These are phyloP conservation scores for Meganola albula DNA, from an alignment of 2,888 invertebrate species.

Conservation along the genomic window DNA sequence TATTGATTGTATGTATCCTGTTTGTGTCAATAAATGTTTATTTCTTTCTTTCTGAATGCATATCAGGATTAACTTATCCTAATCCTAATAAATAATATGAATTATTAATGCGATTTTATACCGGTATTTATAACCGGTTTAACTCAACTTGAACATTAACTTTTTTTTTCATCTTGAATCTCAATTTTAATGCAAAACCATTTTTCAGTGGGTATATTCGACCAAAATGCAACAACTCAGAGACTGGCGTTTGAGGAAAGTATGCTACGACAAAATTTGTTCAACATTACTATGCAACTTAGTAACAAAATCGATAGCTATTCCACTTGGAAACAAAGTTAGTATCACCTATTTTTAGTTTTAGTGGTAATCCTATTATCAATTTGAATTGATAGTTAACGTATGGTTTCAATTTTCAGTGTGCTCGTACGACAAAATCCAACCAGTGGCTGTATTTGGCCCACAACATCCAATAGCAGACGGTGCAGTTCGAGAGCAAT, in stretches of 20 bases:
- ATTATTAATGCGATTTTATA: no score
- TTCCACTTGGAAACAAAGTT: constrained; percentile 56
- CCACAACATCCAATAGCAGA: constrained; percentile 59
- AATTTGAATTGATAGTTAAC: no score
- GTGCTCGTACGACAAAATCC: constrained; percentile 42
- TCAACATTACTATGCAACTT: no score
- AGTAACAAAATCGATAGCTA: constrained; percentile 51
- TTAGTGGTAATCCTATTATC: no score
- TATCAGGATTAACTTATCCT: no score
- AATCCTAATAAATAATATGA: no score
- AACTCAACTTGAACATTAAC: no score
- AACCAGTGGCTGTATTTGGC: constrained; percentile 58
- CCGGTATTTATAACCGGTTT: no score
- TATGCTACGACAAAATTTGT: constrained; percentile 46
- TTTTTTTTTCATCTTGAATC: neutral
- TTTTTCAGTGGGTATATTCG: constrained; percentile 56
- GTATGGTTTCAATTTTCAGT: constrained; percentile 40
- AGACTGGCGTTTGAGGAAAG: constrained; percentile 57
- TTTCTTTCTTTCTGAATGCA: no score
- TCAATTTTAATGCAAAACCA: neutral
- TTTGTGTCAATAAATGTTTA: no score
- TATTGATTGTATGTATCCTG: no score
- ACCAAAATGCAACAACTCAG: constrained; percentile 35
- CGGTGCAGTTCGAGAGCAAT: constrained; percentile 54
- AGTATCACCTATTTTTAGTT: no score